phyloP scores from a whole-genome alignment of 2,113 vertebrate species.

The Acrocephalus kingi region DNA sequence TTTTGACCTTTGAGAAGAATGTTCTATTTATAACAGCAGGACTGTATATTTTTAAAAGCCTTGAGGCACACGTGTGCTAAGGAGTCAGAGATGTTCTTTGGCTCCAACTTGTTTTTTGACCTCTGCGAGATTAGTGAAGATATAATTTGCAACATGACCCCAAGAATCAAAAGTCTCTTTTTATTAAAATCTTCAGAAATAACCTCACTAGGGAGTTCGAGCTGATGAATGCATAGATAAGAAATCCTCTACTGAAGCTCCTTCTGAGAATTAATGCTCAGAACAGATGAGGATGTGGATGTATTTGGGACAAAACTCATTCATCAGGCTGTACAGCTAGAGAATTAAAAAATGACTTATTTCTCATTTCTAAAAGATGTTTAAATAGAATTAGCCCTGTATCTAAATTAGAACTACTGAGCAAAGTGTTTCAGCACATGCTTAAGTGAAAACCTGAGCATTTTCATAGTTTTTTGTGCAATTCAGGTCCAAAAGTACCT shows the following conservation, averaged over 20 bases:
- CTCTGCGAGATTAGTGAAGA: conserved; percentile 48
- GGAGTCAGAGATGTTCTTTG: conserved; percentile 34
- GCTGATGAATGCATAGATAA: conserved; percentile 50
- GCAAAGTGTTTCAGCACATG: neutral
- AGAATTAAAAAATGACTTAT: neutral
- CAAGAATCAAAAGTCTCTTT: conserved; percentile 49
- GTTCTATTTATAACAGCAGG: conserved; percentile 47
- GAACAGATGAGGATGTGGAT: neutral
- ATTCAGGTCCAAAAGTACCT: neutral
- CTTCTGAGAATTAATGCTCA: conserved; percentile 37
- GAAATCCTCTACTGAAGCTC: conserved; percentile 5
- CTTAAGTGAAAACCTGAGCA: neutral
- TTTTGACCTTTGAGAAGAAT: conserved; percentile 39
- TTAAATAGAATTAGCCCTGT: neutral
- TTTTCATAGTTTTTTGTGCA: neutral
- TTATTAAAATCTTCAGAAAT: conserved; percentile 56
- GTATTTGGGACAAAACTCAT: neutral
- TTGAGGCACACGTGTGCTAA: conserved; percentile 16
- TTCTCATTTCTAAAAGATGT: neutral
- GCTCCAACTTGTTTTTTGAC: conserved; percentile 29
- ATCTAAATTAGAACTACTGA: neutral
- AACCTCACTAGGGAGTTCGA: conserved; percentile 42
- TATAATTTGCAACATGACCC: conserved; percentile 44
- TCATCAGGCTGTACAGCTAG: neutral
- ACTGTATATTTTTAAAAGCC: conserved; percentile 50